phyloP scores from a whole-genome alignment of 2,888 invertebrate genomes.

The Cephus rjabovi region DNA sequence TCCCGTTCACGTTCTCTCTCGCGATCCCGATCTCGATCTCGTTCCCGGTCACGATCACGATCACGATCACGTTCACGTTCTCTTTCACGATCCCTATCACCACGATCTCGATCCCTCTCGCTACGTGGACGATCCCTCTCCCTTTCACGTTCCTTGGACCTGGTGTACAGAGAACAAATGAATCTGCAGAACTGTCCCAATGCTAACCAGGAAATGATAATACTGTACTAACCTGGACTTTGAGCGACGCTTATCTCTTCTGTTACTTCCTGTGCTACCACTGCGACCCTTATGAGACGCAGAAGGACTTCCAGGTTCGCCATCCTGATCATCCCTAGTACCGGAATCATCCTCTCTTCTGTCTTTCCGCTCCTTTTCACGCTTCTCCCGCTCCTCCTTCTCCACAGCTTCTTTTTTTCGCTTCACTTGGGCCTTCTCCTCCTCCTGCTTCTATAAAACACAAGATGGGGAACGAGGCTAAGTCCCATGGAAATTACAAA shows the following conservation, averaged over 20 bases:
- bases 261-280: constrained; percentile 56
- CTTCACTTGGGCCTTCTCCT: constrained; percentile 75
- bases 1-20: constrained; percentile 76
- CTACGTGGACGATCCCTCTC: constrained; percentile 47
- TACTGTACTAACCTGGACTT: constrained; percentile 65
- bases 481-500: constrained; percentile 22
- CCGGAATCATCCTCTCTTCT: constrained; percentile 64
- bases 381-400: constrained; percentile 72
- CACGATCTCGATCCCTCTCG: constrained; percentile 54
- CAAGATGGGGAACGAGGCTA: constrained; percentile 40
- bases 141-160: constrained; percentile 60
- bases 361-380: constrained; percentile 68
- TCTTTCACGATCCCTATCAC: constrained; percentile 64
- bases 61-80: constrained; percentile 53
- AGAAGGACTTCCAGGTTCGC: constrained; percentile 54
- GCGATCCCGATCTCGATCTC: constrained; percentile 68
- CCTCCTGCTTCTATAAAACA: constrained; percentile 80
- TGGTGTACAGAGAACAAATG: constrained; percentile 10
- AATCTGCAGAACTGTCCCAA: neutral
- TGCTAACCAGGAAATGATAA: neutral
- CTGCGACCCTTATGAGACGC: constrained; percentile 56
- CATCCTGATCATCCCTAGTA: constrained; percentile 63
- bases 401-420: constrained; percentile 75
- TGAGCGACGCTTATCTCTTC: constrained; percentile 65
- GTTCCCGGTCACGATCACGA: constrained; percentile 53